These are phyloP conservation scores for Hyphantria cunea DNA, from an alignment of 1,140 invertebrate species.

Conservation along the genomic window DNA sequence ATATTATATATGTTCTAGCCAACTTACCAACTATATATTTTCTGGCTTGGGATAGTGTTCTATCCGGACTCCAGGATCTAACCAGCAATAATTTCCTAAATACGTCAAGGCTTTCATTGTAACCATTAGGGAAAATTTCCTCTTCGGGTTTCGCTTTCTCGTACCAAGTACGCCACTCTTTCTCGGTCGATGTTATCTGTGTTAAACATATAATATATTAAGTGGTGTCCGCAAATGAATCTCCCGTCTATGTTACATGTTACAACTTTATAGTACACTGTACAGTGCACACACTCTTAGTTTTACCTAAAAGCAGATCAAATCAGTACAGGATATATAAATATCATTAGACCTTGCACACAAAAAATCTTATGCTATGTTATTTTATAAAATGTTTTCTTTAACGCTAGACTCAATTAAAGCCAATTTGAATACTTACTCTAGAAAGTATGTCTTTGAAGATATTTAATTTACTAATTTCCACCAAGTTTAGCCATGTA, in stretches of 20 bases:
- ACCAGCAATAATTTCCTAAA: constrained; percentile 95
- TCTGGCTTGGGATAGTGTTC: constrained; percentile 95
- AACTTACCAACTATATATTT: constrained; percentile 91
- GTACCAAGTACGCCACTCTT: constrained; percentile 96
- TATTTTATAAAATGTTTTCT: no score
- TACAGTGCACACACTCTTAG: no score
- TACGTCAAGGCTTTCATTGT: constrained; percentile 93
- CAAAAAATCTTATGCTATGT: no score
- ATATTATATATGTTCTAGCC: no score
- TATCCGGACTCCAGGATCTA: constrained; percentile 96
- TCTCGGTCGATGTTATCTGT: constrained; percentile 91
- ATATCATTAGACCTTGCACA: no score
- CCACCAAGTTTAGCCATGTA: constrained; percentile 98
- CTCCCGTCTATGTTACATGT: no score
- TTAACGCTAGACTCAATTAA: no score
- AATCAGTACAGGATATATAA: no score
- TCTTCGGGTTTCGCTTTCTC: constrained; percentile 97
- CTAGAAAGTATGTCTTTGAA: constrained; percentile 92
- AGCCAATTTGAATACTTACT: constrained; percentile 71
- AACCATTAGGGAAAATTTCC: constrained; percentile 95
- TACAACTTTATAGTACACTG: no score
- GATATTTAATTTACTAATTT: constrained; percentile 93
- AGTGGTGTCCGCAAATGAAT: constrained; percentile 5
- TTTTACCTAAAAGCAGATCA: no score
- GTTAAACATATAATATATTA: constrained; percentile 22